phyloP scores from a whole-genome alignment of 2,797 vertebrate genomes.

The Taeniopygia guttata region DNA sequence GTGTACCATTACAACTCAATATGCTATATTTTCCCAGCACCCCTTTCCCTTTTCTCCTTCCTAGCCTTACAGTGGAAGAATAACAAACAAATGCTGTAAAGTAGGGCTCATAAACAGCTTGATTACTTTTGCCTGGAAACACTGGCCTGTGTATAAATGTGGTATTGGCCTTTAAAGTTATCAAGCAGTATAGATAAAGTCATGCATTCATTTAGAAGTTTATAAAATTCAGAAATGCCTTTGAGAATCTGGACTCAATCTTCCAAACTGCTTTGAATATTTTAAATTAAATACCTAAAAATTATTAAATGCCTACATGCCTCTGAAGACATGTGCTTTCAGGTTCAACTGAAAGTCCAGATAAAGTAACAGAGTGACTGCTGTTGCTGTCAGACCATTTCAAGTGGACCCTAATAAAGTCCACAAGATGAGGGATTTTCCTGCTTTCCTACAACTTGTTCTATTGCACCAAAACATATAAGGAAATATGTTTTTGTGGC shows the following conservation, averaged over 20 bases:
- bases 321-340: not conserved
- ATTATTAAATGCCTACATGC: not conserved
- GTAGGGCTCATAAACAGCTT: not conserved
- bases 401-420: not conserved
- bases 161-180: not conserved
- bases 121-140: not conserved
- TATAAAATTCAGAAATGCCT: not conserved
- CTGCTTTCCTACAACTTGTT: not conserved
- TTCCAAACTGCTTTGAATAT: not conserved
- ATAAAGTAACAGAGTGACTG: not conserved
- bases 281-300: not conserved
- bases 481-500: not conserved
- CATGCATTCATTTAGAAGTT: not conserved
- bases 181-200: not conserved
- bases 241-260: not conserved
- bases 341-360: not conserved
- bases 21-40: not conserved
- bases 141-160: not conserved
- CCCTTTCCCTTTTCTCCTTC: fast-evolving
- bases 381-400: not conserved
- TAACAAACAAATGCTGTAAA: not conserved
- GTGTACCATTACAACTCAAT: not conserved
- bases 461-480: not conserved
- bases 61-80: not conserved
- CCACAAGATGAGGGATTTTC: not conserved